These are phyloP conservation scores for Zapornia atra DNA, from an alignment of 2,113 vertebrate species.

Conservation along the genomic window DNA sequence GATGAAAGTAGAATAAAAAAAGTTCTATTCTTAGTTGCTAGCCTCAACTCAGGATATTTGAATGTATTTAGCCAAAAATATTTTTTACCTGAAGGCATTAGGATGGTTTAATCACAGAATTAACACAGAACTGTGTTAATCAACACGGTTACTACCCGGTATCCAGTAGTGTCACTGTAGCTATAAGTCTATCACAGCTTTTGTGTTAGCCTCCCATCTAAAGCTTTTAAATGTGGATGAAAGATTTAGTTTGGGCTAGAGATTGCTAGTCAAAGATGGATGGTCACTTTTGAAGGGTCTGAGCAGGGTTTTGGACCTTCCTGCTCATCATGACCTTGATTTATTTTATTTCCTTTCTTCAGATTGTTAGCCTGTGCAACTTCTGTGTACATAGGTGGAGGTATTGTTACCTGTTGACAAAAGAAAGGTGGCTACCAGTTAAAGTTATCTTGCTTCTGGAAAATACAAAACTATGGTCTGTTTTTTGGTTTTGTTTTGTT, in stretches of 20 bases:
- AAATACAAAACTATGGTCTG: neutral
- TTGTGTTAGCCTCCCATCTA: neutral
- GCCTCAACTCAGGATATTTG: neutral
- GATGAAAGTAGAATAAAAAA: neutral
- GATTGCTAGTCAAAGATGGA: neutral
- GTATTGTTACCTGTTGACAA: neutral
- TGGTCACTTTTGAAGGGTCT: neutral
- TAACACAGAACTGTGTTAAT: neutral
- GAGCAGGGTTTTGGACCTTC: neutral
- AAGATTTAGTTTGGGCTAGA: neutral
- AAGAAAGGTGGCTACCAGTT: neutral
- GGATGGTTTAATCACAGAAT: neutral
- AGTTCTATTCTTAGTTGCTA: neutral
- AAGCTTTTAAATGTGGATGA: neutral
- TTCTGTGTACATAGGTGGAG: accelerated
- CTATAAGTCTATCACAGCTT: neutral
- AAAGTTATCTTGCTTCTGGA: neutral
- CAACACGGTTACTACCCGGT: neutral
- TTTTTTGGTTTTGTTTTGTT: neutral
- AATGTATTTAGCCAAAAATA: neutral
- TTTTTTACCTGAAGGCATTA: neutral
- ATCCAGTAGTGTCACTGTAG: neutral
- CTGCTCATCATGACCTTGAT: neutral
- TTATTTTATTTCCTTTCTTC: neutral
- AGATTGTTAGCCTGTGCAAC: neutral